Evolutionary conservation across 2,113 vertebrate genomes (phyloP).

Genomic region (Nanger granti): DNA sequence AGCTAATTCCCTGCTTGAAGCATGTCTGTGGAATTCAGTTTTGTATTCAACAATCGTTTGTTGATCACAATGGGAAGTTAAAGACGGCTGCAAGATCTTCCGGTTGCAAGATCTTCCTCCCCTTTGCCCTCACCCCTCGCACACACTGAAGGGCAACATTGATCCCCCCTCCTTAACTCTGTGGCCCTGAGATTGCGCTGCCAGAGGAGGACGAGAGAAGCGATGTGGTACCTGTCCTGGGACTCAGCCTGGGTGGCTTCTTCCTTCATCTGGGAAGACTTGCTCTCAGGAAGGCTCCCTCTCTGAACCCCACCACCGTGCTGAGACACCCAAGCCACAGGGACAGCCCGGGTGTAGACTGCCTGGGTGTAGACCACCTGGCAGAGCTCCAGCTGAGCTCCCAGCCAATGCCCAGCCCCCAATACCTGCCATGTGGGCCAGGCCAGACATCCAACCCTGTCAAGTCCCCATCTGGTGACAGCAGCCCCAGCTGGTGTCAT

Average conservation of each 20-base stretch:
- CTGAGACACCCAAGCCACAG: neutral
- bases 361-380: neutral
- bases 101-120: neutral
- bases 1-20: neutral
- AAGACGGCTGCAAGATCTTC: neutral
- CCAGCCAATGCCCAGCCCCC: neutral
- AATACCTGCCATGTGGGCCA: neutral
- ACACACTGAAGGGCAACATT: neutral
- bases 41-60: neutral
- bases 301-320: neutral
- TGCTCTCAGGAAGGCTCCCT: neutral
- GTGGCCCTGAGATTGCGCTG: neutral
- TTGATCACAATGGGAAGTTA: neutral
- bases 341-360: neutral
- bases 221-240: neutral
- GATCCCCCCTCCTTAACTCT: neutral
- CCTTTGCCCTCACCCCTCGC: neutral
- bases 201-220: neutral
- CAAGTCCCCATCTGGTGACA: neutral
- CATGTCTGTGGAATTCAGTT: neutral
- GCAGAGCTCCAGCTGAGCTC: too few relatives aligned
- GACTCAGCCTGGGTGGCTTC: neutral
- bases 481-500: neutral
- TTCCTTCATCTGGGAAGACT: neutral
- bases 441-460: neutral